Evolutionary conservation across 1,140 invertebrate genomes (phyloP).

Genomic region (Orussus abietinus): DNA sequence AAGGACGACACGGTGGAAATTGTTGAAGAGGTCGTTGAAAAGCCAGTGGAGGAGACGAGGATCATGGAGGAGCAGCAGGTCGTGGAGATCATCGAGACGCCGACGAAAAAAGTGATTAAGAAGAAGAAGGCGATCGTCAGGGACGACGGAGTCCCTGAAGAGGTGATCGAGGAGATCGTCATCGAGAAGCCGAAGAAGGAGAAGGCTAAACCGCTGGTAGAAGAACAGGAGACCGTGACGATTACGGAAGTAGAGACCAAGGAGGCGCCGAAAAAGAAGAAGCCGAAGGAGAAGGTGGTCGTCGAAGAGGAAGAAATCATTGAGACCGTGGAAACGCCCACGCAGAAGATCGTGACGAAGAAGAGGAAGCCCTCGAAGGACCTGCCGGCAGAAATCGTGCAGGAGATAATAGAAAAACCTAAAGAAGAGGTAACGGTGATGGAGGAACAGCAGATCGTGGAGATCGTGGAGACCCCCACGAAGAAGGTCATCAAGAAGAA

Average conservation of each 20-base stretch:
- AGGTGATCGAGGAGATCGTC: conserved; percentile 27
- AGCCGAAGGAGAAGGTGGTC: conserved; percentile 6
- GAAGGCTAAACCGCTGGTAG: conserved; percentile 17
- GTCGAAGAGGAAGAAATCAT: conserved; percentile 25
- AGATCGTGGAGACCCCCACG: conserved; percentile 10
- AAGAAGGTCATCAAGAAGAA: conserved; percentile 18
- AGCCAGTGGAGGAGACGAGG: conserved; percentile 13
- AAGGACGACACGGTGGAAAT: conserved; percentile 19
- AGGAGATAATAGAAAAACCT: conserved; percentile 20
- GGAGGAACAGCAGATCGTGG: conserved; percentile 20
- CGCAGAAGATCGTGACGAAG: conserved; percentile 35
- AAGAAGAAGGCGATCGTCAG: conserved; percentile 26
- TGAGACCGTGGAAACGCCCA: conserved; percentile 26
- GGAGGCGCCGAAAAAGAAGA: conserved; percentile 8
- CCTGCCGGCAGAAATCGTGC: conserved; percentile 14
- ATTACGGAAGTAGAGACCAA: conserved; percentile 22
- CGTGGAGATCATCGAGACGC: conserved; percentile 24
- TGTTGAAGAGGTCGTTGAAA: conserved; percentile 20
- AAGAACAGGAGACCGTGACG: conserved; percentile 17
- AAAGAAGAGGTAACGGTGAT: conserved; percentile 13
- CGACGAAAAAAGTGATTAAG: conserved; percentile 23
- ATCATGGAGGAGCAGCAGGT: conserved; percentile 15
- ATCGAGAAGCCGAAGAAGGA: conserved; percentile 25
- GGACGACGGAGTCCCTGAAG: conserved; percentile 26
- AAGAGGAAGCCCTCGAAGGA: conserved; percentile 29